Percentiles rank a stretch among this genome's conserved stretches.
Conservation (phyloP, 2,888 invertebrate genomes). For the Chrysolina oricalcia region DNA sequence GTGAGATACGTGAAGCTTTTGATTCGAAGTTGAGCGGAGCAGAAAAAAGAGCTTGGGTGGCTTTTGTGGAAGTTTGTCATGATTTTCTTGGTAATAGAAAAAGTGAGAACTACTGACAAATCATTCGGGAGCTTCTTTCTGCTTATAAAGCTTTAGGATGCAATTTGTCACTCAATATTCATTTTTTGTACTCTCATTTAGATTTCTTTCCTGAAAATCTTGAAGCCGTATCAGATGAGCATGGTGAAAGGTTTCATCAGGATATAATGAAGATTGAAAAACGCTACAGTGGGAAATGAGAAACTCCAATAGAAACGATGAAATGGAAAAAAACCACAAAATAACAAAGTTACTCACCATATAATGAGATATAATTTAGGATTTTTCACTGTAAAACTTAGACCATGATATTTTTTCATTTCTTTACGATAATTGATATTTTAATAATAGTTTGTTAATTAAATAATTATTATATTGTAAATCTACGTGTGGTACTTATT, state of each 20-base stretch:
- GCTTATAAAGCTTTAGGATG: constrained; percentile 32
- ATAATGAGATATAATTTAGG: background rate
- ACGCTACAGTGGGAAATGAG: no score
- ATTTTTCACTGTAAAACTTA: constrained; percentile 13
- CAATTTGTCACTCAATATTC: constrained; percentile 40
- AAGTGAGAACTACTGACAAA: constrained; percentile 19
- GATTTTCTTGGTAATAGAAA: constrained; percentile 24
- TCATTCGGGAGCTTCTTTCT: constrained; percentile 3
- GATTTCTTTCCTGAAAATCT: constrained; percentile 30
- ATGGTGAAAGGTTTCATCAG: constrained; percentile 19
- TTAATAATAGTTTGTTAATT: background rate
- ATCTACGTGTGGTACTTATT: background rate
- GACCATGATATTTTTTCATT: background rate
- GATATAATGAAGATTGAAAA: no score
- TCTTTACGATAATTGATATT: background rate
- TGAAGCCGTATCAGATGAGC: constrained; percentile 27
- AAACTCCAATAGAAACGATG: constrained; percentile 29
- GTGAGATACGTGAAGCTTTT: background rate
- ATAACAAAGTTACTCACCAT: background rate
- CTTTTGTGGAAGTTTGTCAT: constrained; percentile 13
- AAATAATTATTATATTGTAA: background rate
- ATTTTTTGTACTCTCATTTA: constrained; percentile 36
- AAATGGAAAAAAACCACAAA: constrained; percentile 24
- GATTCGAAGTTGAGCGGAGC: background rate
- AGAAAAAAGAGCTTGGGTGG: constrained; percentile 1